phyloP scores from a whole-genome alignment of 53 echinoderm and acorn worm species.

The Antedon mediterranea region DNA sequence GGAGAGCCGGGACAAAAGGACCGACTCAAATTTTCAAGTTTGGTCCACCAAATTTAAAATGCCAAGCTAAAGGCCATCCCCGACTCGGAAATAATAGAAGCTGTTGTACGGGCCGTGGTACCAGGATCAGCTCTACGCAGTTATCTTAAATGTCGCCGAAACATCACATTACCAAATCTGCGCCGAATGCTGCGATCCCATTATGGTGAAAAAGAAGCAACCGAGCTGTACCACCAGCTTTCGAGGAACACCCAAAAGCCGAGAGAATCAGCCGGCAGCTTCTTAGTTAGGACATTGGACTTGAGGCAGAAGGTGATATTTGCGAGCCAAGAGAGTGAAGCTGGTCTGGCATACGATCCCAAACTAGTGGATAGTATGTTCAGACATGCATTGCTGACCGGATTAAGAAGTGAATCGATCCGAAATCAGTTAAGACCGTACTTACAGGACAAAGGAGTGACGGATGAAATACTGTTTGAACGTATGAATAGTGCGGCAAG shows the following conservation, averaged over 20 bases:
- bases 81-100: constrained; percentile 27
- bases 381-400: constrained; percentile 30
- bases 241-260: constrained; percentile 16
- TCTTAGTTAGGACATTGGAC: constrained; percentile 31
- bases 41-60: constrained; percentile 36
- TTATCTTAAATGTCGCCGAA: constrained; percentile 29
- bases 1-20: constrained; percentile 23
- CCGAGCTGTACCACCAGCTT: constrained; percentile 30
- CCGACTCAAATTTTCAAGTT: constrained; percentile 24
- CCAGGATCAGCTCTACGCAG: constrained; percentile 18
- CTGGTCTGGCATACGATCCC: constrained; percentile 7
- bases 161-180: constrained; percentile 15
- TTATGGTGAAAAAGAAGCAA: constrained; percentile 37
- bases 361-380: constrained; percentile 35
- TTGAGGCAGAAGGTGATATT: constrained; percentile 38
- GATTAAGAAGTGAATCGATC: constrained; percentile 23
- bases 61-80: constrained; percentile 14
- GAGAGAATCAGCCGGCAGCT: constrained; percentile 36
- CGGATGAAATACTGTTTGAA: constrained; percentile 20
- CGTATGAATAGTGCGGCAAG: constrained; percentile 8
- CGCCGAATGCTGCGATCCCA: constrained; percentile 18
- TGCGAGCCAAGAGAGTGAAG: constrained; percentile 6
- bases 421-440: constrained; percentile 7
- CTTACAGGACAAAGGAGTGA: background rate
- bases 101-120: constrained; percentile 20